Percentiles rank a stretch among this genome's conserved stretches.
Evolutionary conservation across 2,113 vertebrate species (phyloP).

Genomic region (Puntigrus tetrazona): DNA sequence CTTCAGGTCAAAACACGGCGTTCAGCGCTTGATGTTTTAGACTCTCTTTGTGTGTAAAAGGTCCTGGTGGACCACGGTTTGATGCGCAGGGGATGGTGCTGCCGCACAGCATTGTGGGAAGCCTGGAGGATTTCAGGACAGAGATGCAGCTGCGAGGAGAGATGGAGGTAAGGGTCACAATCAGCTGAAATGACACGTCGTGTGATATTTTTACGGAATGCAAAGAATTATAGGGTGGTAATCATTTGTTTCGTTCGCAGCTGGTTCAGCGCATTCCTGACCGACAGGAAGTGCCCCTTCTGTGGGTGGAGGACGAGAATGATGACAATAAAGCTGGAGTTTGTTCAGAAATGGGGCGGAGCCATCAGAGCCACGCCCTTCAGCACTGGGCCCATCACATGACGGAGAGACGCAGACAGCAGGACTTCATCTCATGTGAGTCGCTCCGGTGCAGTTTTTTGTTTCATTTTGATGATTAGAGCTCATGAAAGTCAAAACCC

Average conservation of each 20-base stretch:
- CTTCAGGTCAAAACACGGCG: not conserved
- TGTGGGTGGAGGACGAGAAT: constrained; percentile 27
- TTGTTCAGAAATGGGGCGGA: constrained; percentile 26
- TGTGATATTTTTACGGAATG: not conserved
- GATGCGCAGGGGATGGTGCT: constrained; percentile 76
- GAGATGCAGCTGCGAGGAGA: constrained; percentile 81
- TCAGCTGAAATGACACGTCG: not conserved
- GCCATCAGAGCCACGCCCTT: constrained; percentile 77
- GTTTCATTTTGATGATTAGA: too few species aligned
- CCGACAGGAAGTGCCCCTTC: not conserved
- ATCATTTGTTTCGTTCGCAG: constrained; percentile 64
- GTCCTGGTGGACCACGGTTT: constrained; percentile 61
- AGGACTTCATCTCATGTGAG: constrained; percentile 82
- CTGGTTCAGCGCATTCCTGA: constrained; percentile 68
- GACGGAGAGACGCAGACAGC: constrained; percentile 77
- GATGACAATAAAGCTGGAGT: constrained; percentile 34
- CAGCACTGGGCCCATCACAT: constrained; percentile 83
- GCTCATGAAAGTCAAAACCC: too few species aligned
- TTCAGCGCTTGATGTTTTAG: not conserved
- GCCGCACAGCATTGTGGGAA: constrained; percentile 88
- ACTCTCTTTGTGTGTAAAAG: constrained; percentile 62
- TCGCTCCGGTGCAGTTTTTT: not conserved
- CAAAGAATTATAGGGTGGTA: not conserved
- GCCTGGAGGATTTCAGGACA: constrained; percentile 80
- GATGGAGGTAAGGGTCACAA: constrained; percentile 69